Evolutionary conservation across 2,888 invertebrate genomes (phyloP).

Genomic region (Drosophila picticornis): DNA sequence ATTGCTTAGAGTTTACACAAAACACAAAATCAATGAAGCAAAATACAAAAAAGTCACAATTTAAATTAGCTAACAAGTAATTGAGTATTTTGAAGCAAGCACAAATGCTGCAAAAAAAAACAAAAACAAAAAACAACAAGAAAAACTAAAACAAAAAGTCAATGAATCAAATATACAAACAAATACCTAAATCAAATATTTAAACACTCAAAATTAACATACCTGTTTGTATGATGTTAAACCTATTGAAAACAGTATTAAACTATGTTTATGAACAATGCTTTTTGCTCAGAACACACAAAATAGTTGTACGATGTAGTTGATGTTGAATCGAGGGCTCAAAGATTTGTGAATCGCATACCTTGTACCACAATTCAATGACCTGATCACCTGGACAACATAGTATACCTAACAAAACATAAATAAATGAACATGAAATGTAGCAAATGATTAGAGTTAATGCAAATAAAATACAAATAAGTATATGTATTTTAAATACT

Average conservation of each 20-base stretch:
- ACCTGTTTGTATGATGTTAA: conserved; percentile 34
- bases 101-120: conserved; percentile 16
- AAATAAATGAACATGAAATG: conserved; percentile 22
- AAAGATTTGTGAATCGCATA: conserved; percentile 44
- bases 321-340: conserved; percentile 44
- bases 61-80: conserved; percentile 33
- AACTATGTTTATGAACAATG: conserved; percentile 42
- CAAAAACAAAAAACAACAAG: conserved; percentile 4
- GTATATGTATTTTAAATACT: conserved; percentile 53
- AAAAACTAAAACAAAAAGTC: background rate
- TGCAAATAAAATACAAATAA: conserved; percentile 20
- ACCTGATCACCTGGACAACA: conserved; percentile 51
- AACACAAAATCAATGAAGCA: conserved; percentile 12
- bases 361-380: conserved; percentile 58
- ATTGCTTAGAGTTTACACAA: conserved; percentile 62
- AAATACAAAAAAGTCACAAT: conserved; percentile 8
- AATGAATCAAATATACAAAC: conserved; percentile 30
- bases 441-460: conserved; percentile 37
- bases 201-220: conserved; percentile 34
- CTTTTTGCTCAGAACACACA: conserved; percentile 47
- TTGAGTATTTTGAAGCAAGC: conserved; percentile 31
- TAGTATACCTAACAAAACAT: conserved; percentile 15
- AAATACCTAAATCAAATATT: conserved; percentile 41
- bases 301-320: conserved; percentile 36
- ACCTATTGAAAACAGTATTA: conserved; percentile 50